These are phyloP conservation scores for Mungos mungo DNA, from an alignment of 2,113 vertebrate genomes.

Conservation along the genomic window DNA sequence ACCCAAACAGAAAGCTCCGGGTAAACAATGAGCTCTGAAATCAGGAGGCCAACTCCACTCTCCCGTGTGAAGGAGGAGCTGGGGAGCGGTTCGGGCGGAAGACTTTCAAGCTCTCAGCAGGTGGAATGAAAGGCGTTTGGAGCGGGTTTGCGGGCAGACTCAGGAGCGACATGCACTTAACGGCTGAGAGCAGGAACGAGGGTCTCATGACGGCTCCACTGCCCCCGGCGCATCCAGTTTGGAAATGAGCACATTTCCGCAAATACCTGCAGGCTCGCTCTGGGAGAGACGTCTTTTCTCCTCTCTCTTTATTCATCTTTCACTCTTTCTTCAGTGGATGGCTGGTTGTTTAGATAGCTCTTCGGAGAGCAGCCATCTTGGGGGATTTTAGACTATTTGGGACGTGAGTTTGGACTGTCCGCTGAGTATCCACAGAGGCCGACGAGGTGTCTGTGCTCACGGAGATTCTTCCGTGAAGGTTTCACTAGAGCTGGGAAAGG, in stretches of 20 bases:
- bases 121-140: not conserved
- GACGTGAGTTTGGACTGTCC: not conserved
- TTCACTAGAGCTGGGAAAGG: not conserved
- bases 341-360: not conserved
- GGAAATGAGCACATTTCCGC: not conserved
- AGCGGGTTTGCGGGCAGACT: rapidly evolving
- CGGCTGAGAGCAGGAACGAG: rapidly evolving
- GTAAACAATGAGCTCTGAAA: rapidly evolving
- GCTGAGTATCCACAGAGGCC: not conserved
- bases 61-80: not conserved
- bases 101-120: not conserved
- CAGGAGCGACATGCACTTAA: rapidly evolving
- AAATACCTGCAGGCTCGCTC: not conserved
- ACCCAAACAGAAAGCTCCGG: not conserved
- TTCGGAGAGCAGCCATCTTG: not conserved
- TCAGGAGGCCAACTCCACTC: rapidly evolving
- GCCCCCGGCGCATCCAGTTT: not conserved
- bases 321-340: not conserved
- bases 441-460: not conserved
- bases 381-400: not conserved
- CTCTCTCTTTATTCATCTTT: not conserved
- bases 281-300: not conserved
- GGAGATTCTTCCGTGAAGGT: too few relatives aligned
- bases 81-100: not conserved
- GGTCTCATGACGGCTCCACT: rapidly evolving